Evolutionary conservation across 2,113 vertebrate species (phyloP).

Genomic region (Murina feae): DNA sequence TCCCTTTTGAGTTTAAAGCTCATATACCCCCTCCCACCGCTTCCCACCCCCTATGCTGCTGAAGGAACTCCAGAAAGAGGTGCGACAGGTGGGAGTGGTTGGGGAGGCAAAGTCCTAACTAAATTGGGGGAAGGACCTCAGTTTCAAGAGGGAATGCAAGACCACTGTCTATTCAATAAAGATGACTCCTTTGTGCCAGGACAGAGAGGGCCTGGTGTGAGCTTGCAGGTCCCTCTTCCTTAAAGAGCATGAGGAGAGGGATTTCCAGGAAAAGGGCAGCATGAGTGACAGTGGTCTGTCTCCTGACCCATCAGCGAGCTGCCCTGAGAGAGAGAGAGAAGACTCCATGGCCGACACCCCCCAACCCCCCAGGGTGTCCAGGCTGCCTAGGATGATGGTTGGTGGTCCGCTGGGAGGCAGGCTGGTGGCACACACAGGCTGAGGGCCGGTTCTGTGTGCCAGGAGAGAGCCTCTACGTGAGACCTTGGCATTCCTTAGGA

Average conservation of each 20-base stretch:
- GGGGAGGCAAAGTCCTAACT: background rate
- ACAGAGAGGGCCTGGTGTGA: background rate
- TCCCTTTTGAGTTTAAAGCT: background rate
- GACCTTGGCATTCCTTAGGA: background rate
- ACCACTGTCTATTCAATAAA: background rate
- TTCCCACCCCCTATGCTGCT: background rate
- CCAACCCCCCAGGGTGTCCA: background rate
- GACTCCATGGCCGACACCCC: background rate
- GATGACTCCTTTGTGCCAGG: background rate
- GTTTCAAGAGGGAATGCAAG: background rate
- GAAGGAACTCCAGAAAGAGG: background rate
- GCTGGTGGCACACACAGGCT: background rate
- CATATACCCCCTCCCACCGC: background rate
- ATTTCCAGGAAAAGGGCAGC: background rate
- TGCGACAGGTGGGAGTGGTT: accelerated
- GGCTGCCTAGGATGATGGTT: background rate
- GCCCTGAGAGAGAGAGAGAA: background rate
- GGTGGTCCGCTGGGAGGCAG: background rate
- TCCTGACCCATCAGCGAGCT: background rate
- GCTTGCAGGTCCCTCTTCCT: background rate
- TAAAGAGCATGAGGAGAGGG: background rate
- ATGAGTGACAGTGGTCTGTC: background rate
- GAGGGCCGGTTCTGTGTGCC: background rate
- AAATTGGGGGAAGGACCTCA: background rate
- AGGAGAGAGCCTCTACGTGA: background rate